Conservation (phyloP, 2,797 vertebrate genomes). For the Trachurus trachurus region DNA sequence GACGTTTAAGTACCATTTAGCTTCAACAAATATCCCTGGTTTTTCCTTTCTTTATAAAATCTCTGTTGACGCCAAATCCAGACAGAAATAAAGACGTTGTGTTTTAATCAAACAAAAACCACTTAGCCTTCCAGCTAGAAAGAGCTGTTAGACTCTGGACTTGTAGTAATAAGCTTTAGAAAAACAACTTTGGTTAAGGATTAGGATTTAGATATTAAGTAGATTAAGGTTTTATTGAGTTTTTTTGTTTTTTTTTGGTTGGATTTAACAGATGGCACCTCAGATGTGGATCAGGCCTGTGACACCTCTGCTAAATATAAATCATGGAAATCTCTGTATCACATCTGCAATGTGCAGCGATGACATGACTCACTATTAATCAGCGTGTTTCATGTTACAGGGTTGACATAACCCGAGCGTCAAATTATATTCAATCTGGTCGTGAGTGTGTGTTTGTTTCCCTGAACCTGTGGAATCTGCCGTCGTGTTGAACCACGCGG, state of each 20-base stretch:
- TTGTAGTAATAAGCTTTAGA: background rate
- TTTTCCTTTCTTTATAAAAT: too few relatives aligned
- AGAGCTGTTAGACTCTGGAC: background rate
- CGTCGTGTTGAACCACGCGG: background rate
- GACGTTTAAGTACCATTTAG: too few relatives aligned
- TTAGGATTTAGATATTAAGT: background rate
- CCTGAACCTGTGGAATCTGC: conserved; percentile 22
- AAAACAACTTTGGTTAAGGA: background rate
- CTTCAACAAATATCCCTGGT: too few relatives aligned
- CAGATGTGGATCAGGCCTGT: conserved; percentile 16
- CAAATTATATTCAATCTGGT: background rate
- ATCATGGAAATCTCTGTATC: background rate
- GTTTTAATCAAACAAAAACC: too few relatives aligned
- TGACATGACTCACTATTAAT: conserved; percentile 18
- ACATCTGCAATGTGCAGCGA: conserved; percentile 12
- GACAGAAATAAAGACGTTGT: too few relatives aligned
- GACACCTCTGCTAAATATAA: conserved; percentile 2
- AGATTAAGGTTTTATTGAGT: background rate
- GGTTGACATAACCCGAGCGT: background rate
- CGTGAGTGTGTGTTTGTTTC: background rate
- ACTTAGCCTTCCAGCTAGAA: too few relatives aligned
- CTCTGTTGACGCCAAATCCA: too few relatives aligned
- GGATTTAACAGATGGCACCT: conserved; percentile 29
- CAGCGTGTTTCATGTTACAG: background rate
- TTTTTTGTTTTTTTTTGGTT: too few relatives aligned